Conservation (phyloP, 2,113 vertebrate genomes). For the Cyanoramphus novaezelandiae region DNA sequence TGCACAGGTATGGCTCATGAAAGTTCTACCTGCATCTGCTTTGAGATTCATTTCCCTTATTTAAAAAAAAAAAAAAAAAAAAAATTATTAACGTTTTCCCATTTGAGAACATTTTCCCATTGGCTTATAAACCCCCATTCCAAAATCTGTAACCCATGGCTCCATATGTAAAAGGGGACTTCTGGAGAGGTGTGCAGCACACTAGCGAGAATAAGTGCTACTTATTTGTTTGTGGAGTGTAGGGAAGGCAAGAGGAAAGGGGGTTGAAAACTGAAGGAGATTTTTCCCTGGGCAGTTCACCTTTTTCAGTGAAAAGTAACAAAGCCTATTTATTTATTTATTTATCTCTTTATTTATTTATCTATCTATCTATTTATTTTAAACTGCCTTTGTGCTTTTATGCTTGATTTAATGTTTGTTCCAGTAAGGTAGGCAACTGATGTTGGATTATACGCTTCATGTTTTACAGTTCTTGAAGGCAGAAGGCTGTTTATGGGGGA, state of each 20-base stretch:
- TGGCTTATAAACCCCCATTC: not conserved
- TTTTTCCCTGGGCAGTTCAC: not conserved
- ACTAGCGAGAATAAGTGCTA: not conserved
- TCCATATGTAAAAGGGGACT: not conserved
- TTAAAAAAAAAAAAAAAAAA: not conserved
- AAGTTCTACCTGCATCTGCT: not conserved
- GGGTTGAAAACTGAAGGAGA: not conserved
- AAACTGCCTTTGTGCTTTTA: not conserved
- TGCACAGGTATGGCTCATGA: not conserved
- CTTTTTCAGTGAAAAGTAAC: not conserved
- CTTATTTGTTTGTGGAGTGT: not conserved
- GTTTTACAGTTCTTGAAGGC: not conserved
- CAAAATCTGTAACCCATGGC: accelerated
- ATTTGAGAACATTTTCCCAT: not conserved
- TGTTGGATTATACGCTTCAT: not conserved
- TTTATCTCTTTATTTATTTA: not conserved
- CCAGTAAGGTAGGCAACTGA: not conserved
- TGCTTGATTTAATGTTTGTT: not conserved
- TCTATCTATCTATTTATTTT: not conserved
- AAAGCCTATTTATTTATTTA: not conserved
- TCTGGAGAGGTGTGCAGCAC: not conserved
- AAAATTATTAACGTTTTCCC: not conserved
- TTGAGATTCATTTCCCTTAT: not conserved
- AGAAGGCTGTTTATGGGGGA: not conserved
- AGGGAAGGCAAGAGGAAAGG: not conserved